A percentile compares a stretch with the other conserved stretches of the same genome.
Conservation (phyloP, 2,113 vertebrate genomes). For the Aplodontia rufa region DNA sequence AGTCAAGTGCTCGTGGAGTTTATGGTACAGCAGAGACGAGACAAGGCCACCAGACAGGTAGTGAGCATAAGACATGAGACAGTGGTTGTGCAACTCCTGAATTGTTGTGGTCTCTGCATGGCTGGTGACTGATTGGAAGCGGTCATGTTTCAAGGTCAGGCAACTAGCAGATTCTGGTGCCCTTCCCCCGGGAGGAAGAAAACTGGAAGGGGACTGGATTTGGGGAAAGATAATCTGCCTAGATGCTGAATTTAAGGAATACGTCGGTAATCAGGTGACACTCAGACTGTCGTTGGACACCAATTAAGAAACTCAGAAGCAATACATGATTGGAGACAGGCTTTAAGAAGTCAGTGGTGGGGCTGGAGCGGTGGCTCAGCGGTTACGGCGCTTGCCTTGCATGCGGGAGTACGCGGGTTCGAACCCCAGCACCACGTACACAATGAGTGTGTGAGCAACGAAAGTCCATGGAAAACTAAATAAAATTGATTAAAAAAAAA, state of each 20-base stretch:
- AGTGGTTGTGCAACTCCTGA: too few species aligned
- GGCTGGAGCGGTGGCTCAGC: too few species aligned
- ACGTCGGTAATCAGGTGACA: not conserved
- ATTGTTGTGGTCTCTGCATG: accelerated
- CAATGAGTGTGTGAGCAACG: too few species aligned
- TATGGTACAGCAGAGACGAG: not conserved
- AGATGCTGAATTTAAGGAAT: not conserved
- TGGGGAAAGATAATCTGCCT: not conserved
- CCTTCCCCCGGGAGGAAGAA: not conserved
- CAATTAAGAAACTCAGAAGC: not conserved
- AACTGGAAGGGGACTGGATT: not conserved
- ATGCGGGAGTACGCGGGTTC: too few species aligned
- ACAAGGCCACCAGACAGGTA: not conserved
- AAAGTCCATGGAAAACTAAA: too few species aligned
- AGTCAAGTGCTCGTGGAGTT: not conserved
- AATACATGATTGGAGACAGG: not conserved
- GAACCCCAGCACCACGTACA: too few species aligned
- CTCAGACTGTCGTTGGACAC: not conserved
- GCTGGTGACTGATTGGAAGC: not conserved
- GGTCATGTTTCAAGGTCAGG: not conserved
- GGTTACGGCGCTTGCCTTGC: too few species aligned
- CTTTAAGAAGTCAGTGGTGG: not conserved
- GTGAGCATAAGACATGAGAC: not conserved
- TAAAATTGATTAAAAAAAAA: too few species aligned
- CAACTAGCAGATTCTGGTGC: not conserved